A percentile compares a stretch with the other conserved stretches of the same genome.
These are phyloP conservation scores for Heterodera schachtii DNA, from an alignment of 1,140 invertebrate genomes.

Conservation along the genomic window DNA sequence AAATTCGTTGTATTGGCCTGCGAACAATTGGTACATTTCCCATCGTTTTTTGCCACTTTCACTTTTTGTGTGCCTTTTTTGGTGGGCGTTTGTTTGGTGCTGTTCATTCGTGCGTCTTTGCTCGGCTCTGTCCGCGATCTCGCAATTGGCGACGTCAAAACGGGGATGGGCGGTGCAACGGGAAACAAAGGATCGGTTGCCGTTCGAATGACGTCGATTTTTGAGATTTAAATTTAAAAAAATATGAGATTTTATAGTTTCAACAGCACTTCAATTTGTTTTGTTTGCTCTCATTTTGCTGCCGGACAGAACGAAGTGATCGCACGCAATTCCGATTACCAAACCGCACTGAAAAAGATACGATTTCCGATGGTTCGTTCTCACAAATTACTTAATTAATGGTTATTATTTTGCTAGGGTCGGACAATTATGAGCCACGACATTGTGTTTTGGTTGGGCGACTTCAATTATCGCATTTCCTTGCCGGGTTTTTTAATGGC, in stretches of 20 bases:
- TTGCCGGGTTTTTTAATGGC: slow-evolving; percentile 74
- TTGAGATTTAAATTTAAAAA: slow-evolving; percentile 56
- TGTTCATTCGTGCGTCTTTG: slow-evolving; percentile 86
- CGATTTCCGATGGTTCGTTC: slow-evolving; percentile 81
- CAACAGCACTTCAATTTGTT: slow-evolving; percentile 73
- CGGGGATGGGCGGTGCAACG: slow-evolving; percentile 88
- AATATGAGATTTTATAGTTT: not conserved
- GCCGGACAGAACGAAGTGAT: slow-evolving; percentile 94
- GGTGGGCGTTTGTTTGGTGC: slow-evolving; percentile 87
- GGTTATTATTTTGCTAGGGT: slow-evolving; percentile 68
- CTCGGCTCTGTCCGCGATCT: slow-evolving; percentile 77
- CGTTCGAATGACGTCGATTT: slow-evolving; percentile 83
- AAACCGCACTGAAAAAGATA: slow-evolving; percentile 89
- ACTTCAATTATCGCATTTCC: slow-evolving; percentile 98
- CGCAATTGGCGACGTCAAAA: slow-evolving; percentile 84
- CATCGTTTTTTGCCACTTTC: not conserved
- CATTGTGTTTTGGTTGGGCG: slow-evolving; percentile 98
- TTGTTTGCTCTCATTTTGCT: slow-evolving; percentile 97
- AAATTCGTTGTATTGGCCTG: slow-evolving; percentile 87
- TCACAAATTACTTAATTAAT: not conserved
- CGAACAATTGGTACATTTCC: slow-evolving; percentile 80
- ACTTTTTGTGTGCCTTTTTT: not conserved
- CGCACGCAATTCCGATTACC: slow-evolving; percentile 92
- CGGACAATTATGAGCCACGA: slow-evolving; percentile 89
- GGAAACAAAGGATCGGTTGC: slow-evolving; percentile 93